Percentiles rank a stretch among this genome's conserved stretches.
These are phyloP conservation scores for Alfaro cultratus DNA, from an alignment of 2,797 vertebrate genomes.

Conservation along the genomic window DNA sequence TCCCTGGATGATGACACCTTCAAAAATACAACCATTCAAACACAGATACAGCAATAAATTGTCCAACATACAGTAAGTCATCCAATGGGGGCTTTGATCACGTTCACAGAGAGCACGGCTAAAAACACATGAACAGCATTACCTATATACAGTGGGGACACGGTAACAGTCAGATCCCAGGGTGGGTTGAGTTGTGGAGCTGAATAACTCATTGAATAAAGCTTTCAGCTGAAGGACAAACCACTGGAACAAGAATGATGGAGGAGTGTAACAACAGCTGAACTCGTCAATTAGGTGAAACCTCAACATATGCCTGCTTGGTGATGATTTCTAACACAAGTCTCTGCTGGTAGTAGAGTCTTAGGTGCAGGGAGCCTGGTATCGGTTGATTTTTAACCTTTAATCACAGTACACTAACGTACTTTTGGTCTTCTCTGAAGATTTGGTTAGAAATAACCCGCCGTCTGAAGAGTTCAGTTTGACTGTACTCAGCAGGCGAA, in stretches of 20 bases:
- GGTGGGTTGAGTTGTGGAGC: conserved; percentile 57
- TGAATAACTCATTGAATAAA: conserved; percentile 61
- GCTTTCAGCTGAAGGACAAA: conserved; percentile 67
- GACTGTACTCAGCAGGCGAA: conserved; percentile 39
- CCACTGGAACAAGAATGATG: conserved; percentile 53
- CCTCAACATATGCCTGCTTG: conserved; percentile 35
- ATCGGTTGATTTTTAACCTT: conserved; percentile 28
- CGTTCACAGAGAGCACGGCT: conserved; percentile 79
- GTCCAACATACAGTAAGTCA: conserved; percentile 76
- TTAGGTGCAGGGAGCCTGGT: conserved; percentile 38
- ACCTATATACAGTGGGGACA: conserved; percentile 80
- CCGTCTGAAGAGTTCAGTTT: conserved; percentile 23
- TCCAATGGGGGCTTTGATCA: conserved; percentile 76
- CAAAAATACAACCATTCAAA: conserved; percentile 80
- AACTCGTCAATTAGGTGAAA: conserved; percentile 37
- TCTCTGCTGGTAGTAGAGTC: conserved; percentile 56
- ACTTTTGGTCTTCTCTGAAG: conserved; percentile 28
- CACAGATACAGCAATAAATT: conserved; percentile 78
- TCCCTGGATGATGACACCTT: conserved; percentile 77
- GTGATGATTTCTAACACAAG: conserved; percentile 43
- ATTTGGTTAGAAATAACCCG: conserved; percentile 29
- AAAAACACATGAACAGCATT: conserved; percentile 80
- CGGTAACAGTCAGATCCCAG: conserved; percentile 76
- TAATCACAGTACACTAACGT: conserved; percentile 15
- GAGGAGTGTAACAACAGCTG: conserved; percentile 53